These are phyloP conservation scores for Ceyx melanurus DNA, from an alignment of 2,113 vertebrate species.

Conservation along the genomic window DNA sequence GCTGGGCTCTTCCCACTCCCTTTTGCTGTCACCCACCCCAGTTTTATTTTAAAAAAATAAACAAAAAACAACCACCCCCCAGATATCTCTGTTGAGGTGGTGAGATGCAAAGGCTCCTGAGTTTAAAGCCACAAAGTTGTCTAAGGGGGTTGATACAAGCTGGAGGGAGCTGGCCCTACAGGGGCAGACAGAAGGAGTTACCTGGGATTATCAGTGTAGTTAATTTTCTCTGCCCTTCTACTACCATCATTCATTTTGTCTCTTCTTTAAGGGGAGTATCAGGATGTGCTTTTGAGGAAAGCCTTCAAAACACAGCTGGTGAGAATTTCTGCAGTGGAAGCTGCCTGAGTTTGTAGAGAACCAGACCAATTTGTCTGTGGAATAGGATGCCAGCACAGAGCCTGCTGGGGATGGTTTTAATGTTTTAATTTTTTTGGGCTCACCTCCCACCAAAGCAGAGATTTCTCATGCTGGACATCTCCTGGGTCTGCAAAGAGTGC, in stretches of 20 bases:
- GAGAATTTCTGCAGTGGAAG: not conserved
- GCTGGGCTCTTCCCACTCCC: not conserved
- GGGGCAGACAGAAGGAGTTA: not conserved
- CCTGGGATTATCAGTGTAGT: not conserved
- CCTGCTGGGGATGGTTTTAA: not conserved
- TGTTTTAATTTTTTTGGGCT: not conserved
- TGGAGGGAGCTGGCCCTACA: not conserved
- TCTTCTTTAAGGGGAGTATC: not conserved
- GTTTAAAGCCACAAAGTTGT: not conserved
- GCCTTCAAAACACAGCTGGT: not conserved
- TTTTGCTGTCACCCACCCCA: not conserved
- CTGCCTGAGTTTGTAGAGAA: not conserved
- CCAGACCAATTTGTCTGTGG: not conserved
- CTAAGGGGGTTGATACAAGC: not conserved
- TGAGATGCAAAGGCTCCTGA: not conserved
- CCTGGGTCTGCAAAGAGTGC: not conserved
- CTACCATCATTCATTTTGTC: not conserved
- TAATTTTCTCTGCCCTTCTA: accelerated
- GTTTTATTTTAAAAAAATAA: not conserved
- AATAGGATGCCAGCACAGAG: not conserved
- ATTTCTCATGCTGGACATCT: not conserved
- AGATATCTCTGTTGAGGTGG: not conserved
- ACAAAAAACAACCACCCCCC: not conserved
- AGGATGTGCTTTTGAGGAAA: not conserved
- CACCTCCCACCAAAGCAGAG: not conserved